These are phyloP conservation scores for Sarcophilus harrisii DNA, from an alignment of 2,797 vertebrate genomes.

Conservation along the genomic window DNA sequence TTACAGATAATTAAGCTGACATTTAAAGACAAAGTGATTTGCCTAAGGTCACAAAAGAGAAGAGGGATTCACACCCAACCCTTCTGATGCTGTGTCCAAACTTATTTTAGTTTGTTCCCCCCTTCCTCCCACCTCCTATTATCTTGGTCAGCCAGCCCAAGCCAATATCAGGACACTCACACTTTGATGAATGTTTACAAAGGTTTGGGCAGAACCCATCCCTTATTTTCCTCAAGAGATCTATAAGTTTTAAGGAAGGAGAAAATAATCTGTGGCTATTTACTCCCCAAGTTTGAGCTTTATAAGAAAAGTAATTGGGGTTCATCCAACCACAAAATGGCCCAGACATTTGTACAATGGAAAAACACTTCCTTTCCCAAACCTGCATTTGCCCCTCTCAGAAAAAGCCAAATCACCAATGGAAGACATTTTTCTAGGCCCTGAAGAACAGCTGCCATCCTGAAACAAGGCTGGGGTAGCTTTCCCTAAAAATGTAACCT, in stretches of 20 bases:
- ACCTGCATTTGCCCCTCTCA: background rate
- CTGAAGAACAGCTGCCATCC: background rate
- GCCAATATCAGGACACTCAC: background rate
- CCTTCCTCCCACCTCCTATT: background rate
- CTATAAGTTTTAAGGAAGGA: background rate
- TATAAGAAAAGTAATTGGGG: conserved; percentile 25
- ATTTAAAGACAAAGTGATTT: background rate
- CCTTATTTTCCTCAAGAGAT: conserved; percentile 19
- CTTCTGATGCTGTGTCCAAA: background rate
- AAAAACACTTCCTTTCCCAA: background rate
- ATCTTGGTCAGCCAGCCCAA: background rate
- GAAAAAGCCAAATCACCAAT: background rate
- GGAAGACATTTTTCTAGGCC: background rate
- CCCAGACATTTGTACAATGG: background rate
- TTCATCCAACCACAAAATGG: conserved; percentile 6
- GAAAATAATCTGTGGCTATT: conserved; percentile 16
- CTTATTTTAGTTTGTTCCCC: background rate
- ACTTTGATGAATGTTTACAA: background rate
- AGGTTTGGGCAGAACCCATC: background rate
- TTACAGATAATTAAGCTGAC: background rate
- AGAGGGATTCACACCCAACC: background rate
- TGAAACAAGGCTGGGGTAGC: background rate
- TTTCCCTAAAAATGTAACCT: background rate
- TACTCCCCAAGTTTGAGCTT: background rate
- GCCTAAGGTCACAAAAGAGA: background rate